phyloP scores from a whole-genome alignment of 2,797 vertebrate genomes.

The Octomys mimax region DNA sequence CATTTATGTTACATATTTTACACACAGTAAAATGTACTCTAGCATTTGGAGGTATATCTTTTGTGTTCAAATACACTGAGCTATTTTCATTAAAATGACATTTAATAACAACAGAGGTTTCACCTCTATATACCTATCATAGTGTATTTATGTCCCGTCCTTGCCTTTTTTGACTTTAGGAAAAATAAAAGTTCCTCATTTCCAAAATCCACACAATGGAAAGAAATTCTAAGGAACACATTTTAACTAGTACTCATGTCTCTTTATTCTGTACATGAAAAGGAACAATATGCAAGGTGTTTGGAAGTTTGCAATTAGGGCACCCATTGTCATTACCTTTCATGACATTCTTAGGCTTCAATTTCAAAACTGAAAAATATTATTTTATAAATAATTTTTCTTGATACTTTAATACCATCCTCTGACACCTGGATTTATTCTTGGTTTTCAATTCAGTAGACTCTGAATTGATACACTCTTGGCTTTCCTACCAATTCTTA shows the following conservation, averaged over 20 bases:
- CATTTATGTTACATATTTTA: neutral
- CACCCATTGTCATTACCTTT: neutral
- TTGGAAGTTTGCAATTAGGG: neutral
- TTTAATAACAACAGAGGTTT: neutral
- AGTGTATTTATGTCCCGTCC: neutral
- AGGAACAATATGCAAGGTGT: neutral
- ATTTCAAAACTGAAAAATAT: neutral
- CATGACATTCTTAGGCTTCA: neutral
- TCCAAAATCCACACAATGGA: neutral
- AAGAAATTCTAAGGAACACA: neutral
- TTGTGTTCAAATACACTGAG: neutral
- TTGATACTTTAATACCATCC: neutral
- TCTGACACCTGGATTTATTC: neutral
- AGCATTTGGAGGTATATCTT: neutral
- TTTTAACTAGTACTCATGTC: neutral
- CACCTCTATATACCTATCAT: neutral
- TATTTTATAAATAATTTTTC: neutral
- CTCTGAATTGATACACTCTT: neutral
- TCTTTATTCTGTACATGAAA: neutral
- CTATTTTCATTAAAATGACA: neutral
- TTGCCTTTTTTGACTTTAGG: neutral
- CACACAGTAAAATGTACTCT: neutral
- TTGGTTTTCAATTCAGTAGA: neutral
- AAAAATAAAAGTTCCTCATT: slow-evolving; percentile 34
- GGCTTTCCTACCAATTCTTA: neutral